Percentiles rank a stretch among this genome's conserved stretches.
Conservation (phyloP, 2,888 invertebrate species). For the Ophion costatus region DNA sequence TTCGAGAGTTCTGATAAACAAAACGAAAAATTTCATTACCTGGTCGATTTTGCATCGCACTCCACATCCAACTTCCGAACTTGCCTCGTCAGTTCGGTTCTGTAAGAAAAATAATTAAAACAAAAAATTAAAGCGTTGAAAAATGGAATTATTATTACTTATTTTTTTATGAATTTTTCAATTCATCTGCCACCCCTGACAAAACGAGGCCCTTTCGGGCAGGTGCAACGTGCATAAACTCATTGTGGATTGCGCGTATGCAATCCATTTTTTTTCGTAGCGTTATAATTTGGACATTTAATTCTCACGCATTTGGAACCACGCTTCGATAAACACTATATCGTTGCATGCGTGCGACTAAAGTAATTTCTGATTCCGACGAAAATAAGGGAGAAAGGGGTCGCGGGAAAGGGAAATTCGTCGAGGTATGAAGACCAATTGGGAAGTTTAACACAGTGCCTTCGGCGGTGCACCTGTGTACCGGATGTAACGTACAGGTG, state of each 20-base stretch:
- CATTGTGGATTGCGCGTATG: conserved; percentile 6
- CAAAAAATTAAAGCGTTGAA: background rate
- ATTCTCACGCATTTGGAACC: conserved; percentile 52
- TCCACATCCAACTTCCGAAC: conserved; percentile 88
- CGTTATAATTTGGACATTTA: conserved; percentile 36
- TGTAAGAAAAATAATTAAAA: conserved; percentile 80
- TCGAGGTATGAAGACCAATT: conserved; percentile 12
- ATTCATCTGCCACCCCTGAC: background rate
- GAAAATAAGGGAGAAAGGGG: conserved; percentile 15
- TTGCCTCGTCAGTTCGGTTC: conserved; percentile 89
- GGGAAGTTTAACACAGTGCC: conserved; percentile 13
- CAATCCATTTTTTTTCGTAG: conserved; percentile 43
- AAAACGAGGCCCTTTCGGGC: background rate
- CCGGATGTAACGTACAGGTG: conserved; percentile 76
- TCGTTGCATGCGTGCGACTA: conserved; percentile 26
- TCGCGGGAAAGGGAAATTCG: conserved; percentile 32
- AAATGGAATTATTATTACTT: background rate
- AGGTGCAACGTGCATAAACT: conserved; percentile 16
- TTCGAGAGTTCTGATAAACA: background rate
- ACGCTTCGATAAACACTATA: conserved; percentile 76
- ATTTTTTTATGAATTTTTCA: background rate
- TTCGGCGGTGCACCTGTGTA: conserved; percentile 77
- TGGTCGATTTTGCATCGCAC: conserved; percentile 89
- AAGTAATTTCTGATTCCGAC: conserved; percentile 45
- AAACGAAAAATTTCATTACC: conserved; percentile 83